These are phyloP conservation scores for Portevinia maculata DNA, from an alignment of 2,888 invertebrate species.

Conservation along the genomic window DNA sequence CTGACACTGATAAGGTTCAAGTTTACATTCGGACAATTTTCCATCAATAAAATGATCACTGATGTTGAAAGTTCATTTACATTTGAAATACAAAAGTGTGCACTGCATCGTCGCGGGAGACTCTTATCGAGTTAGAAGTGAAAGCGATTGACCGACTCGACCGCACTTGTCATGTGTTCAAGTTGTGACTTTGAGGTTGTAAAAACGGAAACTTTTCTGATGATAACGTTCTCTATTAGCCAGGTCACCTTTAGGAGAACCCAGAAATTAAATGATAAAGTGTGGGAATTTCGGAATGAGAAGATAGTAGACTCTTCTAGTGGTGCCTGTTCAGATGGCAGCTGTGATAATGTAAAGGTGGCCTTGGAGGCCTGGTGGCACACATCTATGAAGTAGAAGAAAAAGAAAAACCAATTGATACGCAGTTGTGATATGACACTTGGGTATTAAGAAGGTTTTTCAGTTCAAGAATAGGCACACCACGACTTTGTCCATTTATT, in stretches of 20 bases:
- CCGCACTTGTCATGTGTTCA: neutral
- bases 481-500: no score
- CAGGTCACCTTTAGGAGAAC: neutral
- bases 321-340: no score
- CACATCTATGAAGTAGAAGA: no score
- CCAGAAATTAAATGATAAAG: neutral
- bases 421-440: no score
- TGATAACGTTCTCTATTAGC: neutral
- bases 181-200: neutral
- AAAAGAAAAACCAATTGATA: no score
- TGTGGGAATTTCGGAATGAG: conserved; percentile 7
- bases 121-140: neutral
- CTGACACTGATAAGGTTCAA: no score
- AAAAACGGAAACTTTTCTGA: neutral
- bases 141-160: neutral
- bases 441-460: no score
- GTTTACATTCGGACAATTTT: no score
- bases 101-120: neutral
- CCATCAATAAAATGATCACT: neutral
- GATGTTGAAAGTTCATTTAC: neutral
- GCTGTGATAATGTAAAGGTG: no score
- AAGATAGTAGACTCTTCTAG: no score
- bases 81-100: neutral
- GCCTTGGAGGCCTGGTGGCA: no score
- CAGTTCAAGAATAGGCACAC: no score